Evolutionary conservation across 2,797 vertebrate species (phyloP), one percentile per base, ranked within the genome.

Genomic region (Eupleurogrammus muticus): DNA sequence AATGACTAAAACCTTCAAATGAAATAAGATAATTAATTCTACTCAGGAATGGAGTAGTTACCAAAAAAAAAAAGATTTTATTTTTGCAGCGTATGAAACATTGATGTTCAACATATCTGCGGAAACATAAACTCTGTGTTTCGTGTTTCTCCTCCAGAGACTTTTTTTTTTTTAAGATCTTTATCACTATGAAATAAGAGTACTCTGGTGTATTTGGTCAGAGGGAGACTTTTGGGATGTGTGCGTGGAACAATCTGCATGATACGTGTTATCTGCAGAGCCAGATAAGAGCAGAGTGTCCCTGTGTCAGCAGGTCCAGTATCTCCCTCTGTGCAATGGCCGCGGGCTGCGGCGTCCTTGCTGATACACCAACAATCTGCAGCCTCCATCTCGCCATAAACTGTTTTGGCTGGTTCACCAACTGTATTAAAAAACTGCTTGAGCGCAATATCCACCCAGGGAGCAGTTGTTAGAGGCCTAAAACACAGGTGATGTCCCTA

Each of bases 331-430:
- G 61, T 84, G 87, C 68, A 81, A 67, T 81, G 85, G 81, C 87
- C 90, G 79, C 67, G 70, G 77, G 80, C 84, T 88, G 64, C 9
- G 57, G 70, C 72, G 63, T 77, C 65, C 60, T 63, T 66, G 82
- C 85, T 82, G 89, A 93, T 90, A 92, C 73, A 59, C 54, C 28
- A 66, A 49, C 67, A 87, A 93, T 92, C 90, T 87, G 46, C 70
- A 70, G 48, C 70, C 61, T 66, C 66, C 74, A 93, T 92, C 89
- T 89, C 71, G 50, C 75, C 55, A 81, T 53, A 35, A 35, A 60
- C 84, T 86, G 80, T 57, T 61, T 75, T 67, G 75, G 68, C 65
- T 65, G 79, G 79, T 87, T 77, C 70, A 76, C 77, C 79, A 77
- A 83, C 75, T 76, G 67, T 83, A 89, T 90, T 88, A 90, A 89